A percentile compares a stretch with the other conserved stretches of the same genome.
Conservation (phyloP, 2,113 vertebrate genomes). For the Lanius ludovicianus region DNA sequence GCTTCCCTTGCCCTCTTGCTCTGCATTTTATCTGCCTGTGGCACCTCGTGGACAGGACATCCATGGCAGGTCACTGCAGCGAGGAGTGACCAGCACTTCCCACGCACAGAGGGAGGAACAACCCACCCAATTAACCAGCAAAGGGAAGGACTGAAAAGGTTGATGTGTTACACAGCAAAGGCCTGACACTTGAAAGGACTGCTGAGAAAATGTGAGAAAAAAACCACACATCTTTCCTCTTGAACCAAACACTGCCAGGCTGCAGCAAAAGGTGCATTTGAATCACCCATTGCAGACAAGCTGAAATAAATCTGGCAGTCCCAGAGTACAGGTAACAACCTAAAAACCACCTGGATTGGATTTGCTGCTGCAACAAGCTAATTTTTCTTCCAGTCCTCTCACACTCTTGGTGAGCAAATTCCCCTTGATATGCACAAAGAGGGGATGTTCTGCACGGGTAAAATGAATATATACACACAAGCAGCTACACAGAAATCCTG, state of each 20-base stretch:
- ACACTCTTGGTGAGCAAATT: not conserved
- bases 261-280: not conserved
- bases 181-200: not conserved
- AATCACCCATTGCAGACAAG: not conserved
- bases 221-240: not conserved
- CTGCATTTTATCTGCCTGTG: not conserved
- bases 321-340: not conserved
- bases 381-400: not conserved
- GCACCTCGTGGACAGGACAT: not conserved
- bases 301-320: not conserved
- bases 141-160: not conserved
- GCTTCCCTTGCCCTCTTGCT: not conserved
- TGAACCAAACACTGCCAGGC: not conserved
- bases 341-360: not conserved
- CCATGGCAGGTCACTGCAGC: accelerated
- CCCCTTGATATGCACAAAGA: not conserved
- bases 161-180: not conserved
- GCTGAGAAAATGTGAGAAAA: not conserved
- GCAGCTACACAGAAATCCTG: not conserved
- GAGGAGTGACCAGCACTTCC: not conserved
- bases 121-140: not conserved
- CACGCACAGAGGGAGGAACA: not conserved
- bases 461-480: not conserved
- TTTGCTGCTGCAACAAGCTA: not conserved
- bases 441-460: not conserved